Percentiles rank a stretch among this genome's conserved stretches.
Evolutionary conservation across 1,140 invertebrate species (phyloP).

Genomic region (Drosophila biarmipes): DNA sequence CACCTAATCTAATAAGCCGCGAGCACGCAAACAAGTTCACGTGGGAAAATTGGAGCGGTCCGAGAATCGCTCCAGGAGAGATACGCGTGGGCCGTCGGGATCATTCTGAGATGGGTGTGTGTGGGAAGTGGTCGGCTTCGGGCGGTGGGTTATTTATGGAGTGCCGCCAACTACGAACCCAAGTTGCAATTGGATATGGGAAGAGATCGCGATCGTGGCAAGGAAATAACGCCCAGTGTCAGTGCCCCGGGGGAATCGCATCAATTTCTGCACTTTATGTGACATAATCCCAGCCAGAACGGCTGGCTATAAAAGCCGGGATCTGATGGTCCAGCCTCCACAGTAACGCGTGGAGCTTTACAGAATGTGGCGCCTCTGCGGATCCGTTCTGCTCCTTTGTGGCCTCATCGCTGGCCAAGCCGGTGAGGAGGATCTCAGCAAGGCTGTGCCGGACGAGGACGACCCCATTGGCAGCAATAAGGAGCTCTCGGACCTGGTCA

Average conservation of each 20-base stretch:
- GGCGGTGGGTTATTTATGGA: conserved; percentile 65
- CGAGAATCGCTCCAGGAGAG: conserved; percentile 20
- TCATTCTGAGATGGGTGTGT: conserved; percentile 58
- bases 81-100: conserved; percentile 44
- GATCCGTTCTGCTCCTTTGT: conserved; percentile 24
- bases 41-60: conserved; percentile 78
- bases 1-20: conserved; percentile 77
- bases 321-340: conserved; percentile 19
- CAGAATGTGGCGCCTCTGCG: conserved; percentile 52
- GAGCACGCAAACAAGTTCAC: conserved; percentile 80
- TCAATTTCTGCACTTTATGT: conserved; percentile 73
- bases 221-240: conserved; percentile 51
- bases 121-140: conserved; percentile 60
- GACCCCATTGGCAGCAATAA: conserved; percentile 68
- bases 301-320: conserved; percentile 64
- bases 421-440: conserved; percentile 24
- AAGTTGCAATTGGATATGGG: conserved; percentile 67
- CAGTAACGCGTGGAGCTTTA: conserved; percentile 37
- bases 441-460: conserved; percentile 34
- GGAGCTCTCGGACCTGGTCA: conserved; percentile 77
- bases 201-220: conserved; percentile 34
- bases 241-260: conserved; percentile 49
- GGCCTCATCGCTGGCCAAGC: conserved; percentile 19
- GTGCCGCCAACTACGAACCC: conserved; percentile 5
- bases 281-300: conserved; percentile 36